phyloP scores from a whole-genome alignment of 2,797 vertebrate species.

The Peromyscus aztecus region DNA sequence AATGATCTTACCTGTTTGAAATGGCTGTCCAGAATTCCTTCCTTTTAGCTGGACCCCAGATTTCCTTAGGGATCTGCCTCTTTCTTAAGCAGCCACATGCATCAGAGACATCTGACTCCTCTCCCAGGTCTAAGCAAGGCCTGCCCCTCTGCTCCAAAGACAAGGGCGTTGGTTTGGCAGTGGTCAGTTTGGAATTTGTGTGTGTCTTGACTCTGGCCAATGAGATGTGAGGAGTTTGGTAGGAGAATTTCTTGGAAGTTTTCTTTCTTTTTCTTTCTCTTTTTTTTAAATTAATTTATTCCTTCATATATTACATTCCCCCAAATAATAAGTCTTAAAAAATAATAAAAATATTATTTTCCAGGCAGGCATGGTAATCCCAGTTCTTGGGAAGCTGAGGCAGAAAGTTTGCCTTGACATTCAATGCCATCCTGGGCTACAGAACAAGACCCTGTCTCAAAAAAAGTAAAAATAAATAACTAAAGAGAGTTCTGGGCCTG shows the following conservation, averaged over 20 bases:
- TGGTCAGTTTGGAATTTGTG: neutral
- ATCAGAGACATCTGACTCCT: neutral
- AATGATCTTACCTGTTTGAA: neutral
- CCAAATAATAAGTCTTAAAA: neutral
- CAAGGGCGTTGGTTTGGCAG: neutral
- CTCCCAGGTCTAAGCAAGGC: neutral
- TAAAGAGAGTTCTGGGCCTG: neutral
- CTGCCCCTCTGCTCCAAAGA: neutral
- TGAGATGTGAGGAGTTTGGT: neutral
- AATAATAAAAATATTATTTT: slow-evolving; percentile 15
- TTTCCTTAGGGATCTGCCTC: neutral
- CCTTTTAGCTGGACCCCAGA: neutral
- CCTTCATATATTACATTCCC: neutral
- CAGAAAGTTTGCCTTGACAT: neutral
- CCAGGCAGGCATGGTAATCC: neutral
- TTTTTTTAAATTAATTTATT: neutral
- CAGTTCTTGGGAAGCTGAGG: neutral
- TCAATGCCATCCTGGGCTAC: neutral
- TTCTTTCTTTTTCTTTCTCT: neutral
- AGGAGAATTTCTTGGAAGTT: neutral
- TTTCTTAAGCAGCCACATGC: neutral
- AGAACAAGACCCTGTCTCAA: neutral
- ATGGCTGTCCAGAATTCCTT: neutral
- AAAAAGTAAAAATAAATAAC: neutral
- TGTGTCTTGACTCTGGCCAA: neutral